A percentile compares a stretch with the other conserved stretches of the same genome.
Conservation (phyloP, 1,140 invertebrate species). For the Papilio dardanus region DNA sequence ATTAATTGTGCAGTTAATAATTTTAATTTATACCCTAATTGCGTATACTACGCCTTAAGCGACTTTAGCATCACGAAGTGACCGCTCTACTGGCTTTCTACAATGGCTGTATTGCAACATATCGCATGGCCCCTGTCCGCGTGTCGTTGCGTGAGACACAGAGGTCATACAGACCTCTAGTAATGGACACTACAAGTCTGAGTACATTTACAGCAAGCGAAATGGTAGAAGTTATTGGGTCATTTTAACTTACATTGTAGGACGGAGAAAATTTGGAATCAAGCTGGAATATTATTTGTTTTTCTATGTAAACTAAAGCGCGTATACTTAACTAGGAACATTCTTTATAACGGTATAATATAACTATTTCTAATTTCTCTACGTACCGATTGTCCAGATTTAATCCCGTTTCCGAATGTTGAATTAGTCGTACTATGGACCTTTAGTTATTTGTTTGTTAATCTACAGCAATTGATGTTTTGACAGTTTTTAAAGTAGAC, state of each 20-base stretch:
- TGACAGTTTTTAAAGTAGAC: too few species aligned
- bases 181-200: neutral
- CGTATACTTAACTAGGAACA: too few species aligned
- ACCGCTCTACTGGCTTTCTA: conserved; percentile 32
- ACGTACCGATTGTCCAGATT: too few species aligned
- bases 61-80: conserved; percentile 27
- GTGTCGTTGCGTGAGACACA: conserved; percentile 10
- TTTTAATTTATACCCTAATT: conserved; percentile 3
- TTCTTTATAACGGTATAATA: too few species aligned
- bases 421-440: too few species aligned
- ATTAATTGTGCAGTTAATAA: neutral
- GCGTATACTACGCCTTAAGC: conserved; percentile 16
- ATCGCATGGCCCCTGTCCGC: conserved; percentile 28
- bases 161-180: conserved; percentile 5
- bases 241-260: neutral
- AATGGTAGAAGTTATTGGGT: neutral
- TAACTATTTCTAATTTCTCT: too few species aligned
- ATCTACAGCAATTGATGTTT: too few species aligned
- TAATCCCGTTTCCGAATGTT: too few species aligned
- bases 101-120: conserved; percentile 30
- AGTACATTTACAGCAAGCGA: neutral
- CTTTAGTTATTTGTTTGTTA: too few species aligned
- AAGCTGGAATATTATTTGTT: neutral
- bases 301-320: too few species aligned
- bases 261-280: neutral